A percentile compares a stretch with the other conserved stretches of the same genome.
Conservation (phyloP, 1,140 invertebrate genomes). For the Heliconius melpomene region DNA sequence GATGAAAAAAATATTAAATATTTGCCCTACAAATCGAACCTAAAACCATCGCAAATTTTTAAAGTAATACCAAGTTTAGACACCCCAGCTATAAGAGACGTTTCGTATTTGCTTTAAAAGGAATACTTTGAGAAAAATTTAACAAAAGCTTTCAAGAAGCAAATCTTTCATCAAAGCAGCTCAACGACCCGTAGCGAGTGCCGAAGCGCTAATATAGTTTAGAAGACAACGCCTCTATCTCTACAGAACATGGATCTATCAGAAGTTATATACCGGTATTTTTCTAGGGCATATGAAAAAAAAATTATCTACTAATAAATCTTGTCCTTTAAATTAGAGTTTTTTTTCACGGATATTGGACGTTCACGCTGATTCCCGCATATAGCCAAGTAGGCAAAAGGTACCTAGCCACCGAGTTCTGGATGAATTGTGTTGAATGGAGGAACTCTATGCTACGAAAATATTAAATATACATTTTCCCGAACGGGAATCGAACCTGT, state of each 20-base stretch:
- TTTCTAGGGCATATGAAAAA: neutral
- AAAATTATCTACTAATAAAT: neutral
- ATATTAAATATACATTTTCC: too few relatives aligned
- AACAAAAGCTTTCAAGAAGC: slow-evolving; percentile 76
- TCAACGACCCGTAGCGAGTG: slow-evolving; percentile 66
- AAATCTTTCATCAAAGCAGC: slow-evolving; percentile 73
- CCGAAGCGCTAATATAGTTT: slow-evolving; percentile 73
- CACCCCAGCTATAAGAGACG: neutral
- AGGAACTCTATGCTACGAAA: too few relatives aligned
- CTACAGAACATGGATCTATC: slow-evolving; percentile 1
- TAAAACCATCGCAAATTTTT: neutral
- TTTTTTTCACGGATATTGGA: too few relatives aligned
- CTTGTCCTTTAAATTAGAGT: neutral
- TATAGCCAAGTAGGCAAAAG: too few relatives aligned
- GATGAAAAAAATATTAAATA: too few relatives aligned
- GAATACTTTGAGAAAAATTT: slow-evolving; percentile 65
- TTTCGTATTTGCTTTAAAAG: slow-evolving; percentile 52
- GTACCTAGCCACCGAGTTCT: too few relatives aligned
- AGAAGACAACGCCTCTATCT: slow-evolving; percentile 60
- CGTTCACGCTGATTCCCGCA: too few relatives aligned
- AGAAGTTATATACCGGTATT: slow-evolving; percentile 4
- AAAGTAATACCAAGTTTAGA: neutral
- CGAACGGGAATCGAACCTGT: too few relatives aligned
- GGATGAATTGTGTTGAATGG: too few relatives aligned
- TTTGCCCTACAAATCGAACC: neutral